A percentile compares a stretch with the other conserved stretches of the same genome.
Conservation (phyloP, 2,113 vertebrate genomes). For the Neodon shergylaensis region DNA sequence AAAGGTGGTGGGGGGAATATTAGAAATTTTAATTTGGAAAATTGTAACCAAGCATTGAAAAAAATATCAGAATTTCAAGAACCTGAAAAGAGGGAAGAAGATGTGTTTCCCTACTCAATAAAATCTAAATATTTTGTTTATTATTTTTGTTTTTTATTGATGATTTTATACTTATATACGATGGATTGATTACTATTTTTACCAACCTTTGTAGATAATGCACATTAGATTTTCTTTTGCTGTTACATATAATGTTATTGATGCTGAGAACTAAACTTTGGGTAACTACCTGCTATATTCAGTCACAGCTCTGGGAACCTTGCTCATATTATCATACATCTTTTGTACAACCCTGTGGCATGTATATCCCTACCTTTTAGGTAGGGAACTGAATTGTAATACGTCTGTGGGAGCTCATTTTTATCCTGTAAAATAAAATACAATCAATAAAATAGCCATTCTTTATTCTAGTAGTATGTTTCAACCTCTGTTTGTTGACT, state of each 20-base stretch:
- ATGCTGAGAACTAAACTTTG: neutral
- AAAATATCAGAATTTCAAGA: neutral
- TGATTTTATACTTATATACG: neutral
- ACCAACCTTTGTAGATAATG: neutral
- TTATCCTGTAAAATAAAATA: no score
- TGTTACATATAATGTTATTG: neutral
- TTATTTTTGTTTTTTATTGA: neutral
- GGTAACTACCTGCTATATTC: neutral
- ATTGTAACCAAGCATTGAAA: neutral
- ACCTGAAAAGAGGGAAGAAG: neutral
- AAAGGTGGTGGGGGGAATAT: neutral
- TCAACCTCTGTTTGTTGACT: no score
- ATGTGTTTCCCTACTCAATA: neutral
- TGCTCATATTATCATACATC: neutral
- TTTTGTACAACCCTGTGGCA: neutral
- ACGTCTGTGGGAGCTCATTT: no score
- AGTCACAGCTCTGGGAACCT: neutral
- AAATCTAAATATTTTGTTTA: neutral
- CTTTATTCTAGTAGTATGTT: no score
- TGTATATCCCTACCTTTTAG: neutral
- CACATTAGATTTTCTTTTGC: neutral
- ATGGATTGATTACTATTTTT: neutral
- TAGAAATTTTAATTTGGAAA: neutral
- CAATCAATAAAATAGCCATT: no score
- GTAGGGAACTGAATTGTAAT: no score